Evolutionary conservation across 2,113 vertebrate genomes (phyloP).

Genomic region (Ophthalmolycus amberensis): DNA sequence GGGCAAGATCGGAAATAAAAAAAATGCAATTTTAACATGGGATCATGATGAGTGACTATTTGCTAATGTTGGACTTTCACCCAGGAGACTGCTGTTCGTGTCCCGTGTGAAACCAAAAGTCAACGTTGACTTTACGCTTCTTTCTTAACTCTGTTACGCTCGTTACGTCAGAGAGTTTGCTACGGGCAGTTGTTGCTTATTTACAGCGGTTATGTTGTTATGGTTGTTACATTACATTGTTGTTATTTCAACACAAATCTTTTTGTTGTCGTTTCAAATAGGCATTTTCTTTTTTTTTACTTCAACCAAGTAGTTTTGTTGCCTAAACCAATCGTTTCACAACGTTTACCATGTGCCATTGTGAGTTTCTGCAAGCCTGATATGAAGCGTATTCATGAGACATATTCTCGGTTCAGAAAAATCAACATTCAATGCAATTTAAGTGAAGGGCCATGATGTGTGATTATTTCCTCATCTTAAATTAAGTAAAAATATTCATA

Average conservation of each 20-base stretch:
- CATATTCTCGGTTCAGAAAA: background rate
- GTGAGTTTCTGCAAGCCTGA: background rate
- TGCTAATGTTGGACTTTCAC: background rate
- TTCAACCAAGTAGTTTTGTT: background rate
- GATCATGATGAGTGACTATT: too few species aligned
- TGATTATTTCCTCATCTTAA: slow-evolving; percentile 1
- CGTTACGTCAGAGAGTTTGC: too few species aligned
- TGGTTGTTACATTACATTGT: background rate
- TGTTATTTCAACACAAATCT: background rate
- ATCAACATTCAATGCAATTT: background rate
- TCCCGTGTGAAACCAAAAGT: background rate
- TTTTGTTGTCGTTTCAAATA: background rate
- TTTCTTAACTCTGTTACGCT: too few species aligned
- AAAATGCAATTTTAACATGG: background rate
- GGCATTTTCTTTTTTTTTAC: background rate
- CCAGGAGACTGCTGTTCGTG: background rate
- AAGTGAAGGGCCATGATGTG: background rate
- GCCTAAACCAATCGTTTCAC: background rate
- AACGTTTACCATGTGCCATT: background rate
- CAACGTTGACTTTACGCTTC: background rate
- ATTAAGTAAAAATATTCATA: background rate
- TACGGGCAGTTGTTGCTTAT: background rate
- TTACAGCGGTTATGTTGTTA: background rate
- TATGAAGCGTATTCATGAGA: background rate
- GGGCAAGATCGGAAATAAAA: background rate